phyloP scores from a whole-genome alignment of 2,888 invertebrate genomes.

The Nomada hirtipes region DNA sequence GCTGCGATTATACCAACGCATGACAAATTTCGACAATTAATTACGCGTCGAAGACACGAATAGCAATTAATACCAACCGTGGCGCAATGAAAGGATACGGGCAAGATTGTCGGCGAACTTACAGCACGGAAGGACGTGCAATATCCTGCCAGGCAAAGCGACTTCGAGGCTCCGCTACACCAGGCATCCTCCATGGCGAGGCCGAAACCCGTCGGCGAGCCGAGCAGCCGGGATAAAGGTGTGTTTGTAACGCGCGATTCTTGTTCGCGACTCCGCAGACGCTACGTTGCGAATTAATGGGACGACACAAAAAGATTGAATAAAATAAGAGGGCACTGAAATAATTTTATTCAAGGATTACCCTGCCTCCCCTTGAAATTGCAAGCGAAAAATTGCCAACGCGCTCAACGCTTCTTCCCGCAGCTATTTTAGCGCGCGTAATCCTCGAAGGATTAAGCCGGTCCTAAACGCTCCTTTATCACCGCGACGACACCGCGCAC shows the following conservation, averaged over 20 bases:
- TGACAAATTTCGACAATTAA: conserved; percentile 69
- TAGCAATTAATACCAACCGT: conserved; percentile 68
- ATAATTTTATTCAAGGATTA: no score
- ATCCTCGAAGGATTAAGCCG: conserved; percentile 9
- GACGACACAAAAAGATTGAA: no score
- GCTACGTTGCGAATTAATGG: neutral
- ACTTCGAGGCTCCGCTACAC: conserved; percentile 54
- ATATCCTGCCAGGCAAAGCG: conserved; percentile 81
- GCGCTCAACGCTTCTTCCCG: neutral
- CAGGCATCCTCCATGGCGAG: conserved; percentile 17
- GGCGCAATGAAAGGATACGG: conserved; percentile 65
- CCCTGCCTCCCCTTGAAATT: no score
- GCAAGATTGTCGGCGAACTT: conserved; percentile 69
- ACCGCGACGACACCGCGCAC: neutral
- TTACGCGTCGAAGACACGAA: conserved; percentile 69
- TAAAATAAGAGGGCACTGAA: no score
- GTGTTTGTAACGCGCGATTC: conserved; percentile 28
- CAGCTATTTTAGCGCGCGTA: neutral
- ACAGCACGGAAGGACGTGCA: conserved; percentile 81
- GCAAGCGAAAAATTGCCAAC: neutral
- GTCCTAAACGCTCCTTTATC: conserved; percentile 28
- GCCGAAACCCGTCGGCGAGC: conserved; percentile 35
- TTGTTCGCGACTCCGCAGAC: neutral
- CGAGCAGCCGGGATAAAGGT: conserved; percentile 37
- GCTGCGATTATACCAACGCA: conserved; percentile 52